These are phyloP conservation scores for Gallinago undulata DNA, from an alignment of 2,113 vertebrate species.

Conservation along the genomic window DNA sequence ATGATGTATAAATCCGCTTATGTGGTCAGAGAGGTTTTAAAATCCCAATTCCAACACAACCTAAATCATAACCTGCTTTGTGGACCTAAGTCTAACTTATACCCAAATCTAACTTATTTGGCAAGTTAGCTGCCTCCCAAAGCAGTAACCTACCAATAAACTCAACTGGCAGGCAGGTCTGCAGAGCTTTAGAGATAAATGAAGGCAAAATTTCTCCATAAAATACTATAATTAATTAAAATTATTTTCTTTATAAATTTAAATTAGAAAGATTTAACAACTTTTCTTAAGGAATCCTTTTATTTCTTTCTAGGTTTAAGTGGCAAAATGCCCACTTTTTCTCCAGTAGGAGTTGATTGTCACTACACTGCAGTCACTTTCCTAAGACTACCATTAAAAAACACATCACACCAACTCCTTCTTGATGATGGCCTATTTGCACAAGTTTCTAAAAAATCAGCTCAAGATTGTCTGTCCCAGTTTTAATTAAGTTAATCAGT, in stretches of 20 bases:
- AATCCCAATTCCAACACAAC: not conserved
- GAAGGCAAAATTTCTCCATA: not conserved
- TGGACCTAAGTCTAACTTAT: not conserved
- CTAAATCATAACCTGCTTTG: not conserved
- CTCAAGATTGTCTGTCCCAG: constrained; percentile 25
- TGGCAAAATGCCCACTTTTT: not conserved
- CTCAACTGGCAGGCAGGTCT: not conserved
- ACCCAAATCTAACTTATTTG: not conserved
- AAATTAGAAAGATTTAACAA: not conserved
- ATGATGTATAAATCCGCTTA: not conserved
- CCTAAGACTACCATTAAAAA: not conserved
- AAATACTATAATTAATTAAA: not conserved
- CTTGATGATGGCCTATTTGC: not conserved
- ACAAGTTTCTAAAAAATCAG: constrained; percentile 30
- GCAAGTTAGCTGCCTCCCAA: not conserved
- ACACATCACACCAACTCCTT: not conserved
- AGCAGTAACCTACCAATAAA: not conserved
- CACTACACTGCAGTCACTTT: not conserved
- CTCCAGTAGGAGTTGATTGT: not conserved
- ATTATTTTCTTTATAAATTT: not conserved
- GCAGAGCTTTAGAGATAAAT: not conserved
- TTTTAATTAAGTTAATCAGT: constrained; percentile 64
- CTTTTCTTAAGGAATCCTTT: not conserved
- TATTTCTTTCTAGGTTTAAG: not conserved
- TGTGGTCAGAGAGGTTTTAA: not conserved